phyloP scores from a whole-genome alignment of 2,113 vertebrate genomes.

The Pelusios castaneus region DNA sequence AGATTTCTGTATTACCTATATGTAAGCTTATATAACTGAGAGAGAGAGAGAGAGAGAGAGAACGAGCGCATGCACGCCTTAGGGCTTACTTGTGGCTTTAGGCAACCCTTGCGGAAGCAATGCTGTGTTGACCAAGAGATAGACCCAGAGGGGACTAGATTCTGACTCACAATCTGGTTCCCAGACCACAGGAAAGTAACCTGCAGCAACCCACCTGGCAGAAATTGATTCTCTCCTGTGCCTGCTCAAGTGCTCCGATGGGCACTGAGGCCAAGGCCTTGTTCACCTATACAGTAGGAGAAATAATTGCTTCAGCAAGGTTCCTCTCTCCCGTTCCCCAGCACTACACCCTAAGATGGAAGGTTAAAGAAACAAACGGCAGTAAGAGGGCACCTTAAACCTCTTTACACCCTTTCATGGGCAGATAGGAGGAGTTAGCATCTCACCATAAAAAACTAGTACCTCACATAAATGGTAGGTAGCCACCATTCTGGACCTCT shows the following conservation, averaged over 20 bases:
- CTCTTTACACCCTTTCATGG: neutral
- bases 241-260: neutral
- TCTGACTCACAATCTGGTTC: neutral
- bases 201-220: neutral
- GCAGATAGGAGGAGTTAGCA: neutral
- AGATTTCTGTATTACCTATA: neutral
- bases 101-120: neutral
- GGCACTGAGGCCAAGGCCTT: neutral
- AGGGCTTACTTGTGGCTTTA: neutral
- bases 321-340: neutral
- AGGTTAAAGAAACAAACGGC: neutral
- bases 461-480: neutral
- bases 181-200: neutral
- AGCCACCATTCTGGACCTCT: neutral
- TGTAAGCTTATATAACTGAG: neutral
- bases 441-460: neutral
- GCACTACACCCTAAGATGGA: neutral
- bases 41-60: too few species aligned
- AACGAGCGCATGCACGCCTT: too few species aligned
- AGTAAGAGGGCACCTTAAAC: neutral
- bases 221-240: neutral
- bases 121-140: accelerated
- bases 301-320: neutral
- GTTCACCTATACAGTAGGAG: neutral
- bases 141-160: neutral